phyloP scores from a whole-genome alignment of 2,113 vertebrate genomes.

The Scortum barcoo region DNA sequence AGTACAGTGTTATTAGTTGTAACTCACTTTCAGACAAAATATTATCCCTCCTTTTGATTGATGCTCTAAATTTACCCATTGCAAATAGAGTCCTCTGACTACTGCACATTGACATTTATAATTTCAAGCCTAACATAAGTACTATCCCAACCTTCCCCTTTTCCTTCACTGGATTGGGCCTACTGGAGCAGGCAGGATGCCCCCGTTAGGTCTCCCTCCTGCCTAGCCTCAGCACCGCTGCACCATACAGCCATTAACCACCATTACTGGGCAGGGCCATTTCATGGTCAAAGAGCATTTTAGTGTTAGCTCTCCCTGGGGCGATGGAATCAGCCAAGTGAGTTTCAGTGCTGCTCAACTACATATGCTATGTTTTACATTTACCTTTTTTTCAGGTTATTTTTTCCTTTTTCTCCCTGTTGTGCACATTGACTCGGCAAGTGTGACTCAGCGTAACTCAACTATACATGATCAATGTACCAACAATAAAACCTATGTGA shows the following conservation, averaged over 20 bases:
- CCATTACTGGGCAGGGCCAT: constrained; percentile 83
- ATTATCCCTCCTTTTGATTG: background rate
- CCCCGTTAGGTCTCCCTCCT: constrained; percentile 44
- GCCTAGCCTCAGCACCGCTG: constrained; percentile 62
- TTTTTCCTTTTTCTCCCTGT: constrained; percentile 50
- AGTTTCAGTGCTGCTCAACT: constrained; percentile 69
- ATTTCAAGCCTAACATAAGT: constrained; percentile 61
- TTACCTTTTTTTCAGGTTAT: constrained; percentile 44
- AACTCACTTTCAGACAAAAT: background rate
- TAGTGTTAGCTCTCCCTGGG: constrained; percentile 80
- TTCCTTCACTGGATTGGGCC: constrained; percentile 46
- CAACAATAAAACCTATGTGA: constrained; percentile 28
- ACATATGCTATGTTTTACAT: constrained; percentile 71
- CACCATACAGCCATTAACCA: constrained; percentile 80
- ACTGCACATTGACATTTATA: constrained; percentile 46
- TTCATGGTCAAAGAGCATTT: constrained; percentile 87
- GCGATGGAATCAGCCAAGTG: constrained; percentile 72
- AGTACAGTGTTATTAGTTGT: background rate
- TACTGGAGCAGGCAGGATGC: constrained; percentile 63
- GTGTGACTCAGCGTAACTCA: constrained; percentile 77
- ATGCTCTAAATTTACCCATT: constrained; percentile 19
- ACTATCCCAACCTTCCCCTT: constrained; percentile 41
- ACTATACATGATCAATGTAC: constrained; percentile 67
- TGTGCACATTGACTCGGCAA: constrained; percentile 81
- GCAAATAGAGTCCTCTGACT: constrained; percentile 9